Evolutionary conservation across 37 sponge, comb jelly and placozoan species (phyloP), one percentile per base, ranked within the genome.

Genomic region (Halisarca cf. caerulea): DNA sequence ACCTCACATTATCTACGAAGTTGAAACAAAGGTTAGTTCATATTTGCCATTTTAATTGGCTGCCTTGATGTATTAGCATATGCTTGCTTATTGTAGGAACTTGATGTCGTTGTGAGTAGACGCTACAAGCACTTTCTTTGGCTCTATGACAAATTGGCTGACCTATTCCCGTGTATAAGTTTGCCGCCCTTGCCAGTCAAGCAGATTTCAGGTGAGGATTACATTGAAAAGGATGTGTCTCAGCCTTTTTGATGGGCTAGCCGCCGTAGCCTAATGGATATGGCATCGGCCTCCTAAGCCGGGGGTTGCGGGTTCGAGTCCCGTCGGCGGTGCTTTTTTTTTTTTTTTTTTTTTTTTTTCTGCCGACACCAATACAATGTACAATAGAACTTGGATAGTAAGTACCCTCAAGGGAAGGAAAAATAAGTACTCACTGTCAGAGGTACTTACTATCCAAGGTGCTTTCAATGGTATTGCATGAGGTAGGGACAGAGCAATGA

Each of bases 201-300:
- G 47, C 95, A 94, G 38, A 42, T 38, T 21, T 77, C 89, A 88
- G 87, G 92, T 90, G 25, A 68, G 85, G 0, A 4, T 23, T 37
- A 47, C 51, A 6, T 35, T 54, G 38, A 74, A 41, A 74, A 74
- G 18, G 24, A 44, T 11, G 7, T 68, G 24, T 9, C 18, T 74
- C 9, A 24, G 42, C 23, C 2, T 0, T 11, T 2, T 43, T 41
- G 20, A 21, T 9, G 44, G 41, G 77, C 51, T 40, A 86, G 95
- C 95, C 95, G 91, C 95, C 95, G 95, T 95, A 95, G 95, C 95
- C 95, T 95, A 95, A 95, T 91, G 95, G 95, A 91, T 95, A 95
- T 95, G 95, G 95, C 95, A 95, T 95, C 95, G 95, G 95, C 95
- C 95, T 95, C 95, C 95, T 95, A 95, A 95, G 95, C 95, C 95